These are phyloP conservation scores for Rhabdomys dilectus DNA, from an alignment of 2,113 vertebrate species.

Conservation along the genomic window DNA sequence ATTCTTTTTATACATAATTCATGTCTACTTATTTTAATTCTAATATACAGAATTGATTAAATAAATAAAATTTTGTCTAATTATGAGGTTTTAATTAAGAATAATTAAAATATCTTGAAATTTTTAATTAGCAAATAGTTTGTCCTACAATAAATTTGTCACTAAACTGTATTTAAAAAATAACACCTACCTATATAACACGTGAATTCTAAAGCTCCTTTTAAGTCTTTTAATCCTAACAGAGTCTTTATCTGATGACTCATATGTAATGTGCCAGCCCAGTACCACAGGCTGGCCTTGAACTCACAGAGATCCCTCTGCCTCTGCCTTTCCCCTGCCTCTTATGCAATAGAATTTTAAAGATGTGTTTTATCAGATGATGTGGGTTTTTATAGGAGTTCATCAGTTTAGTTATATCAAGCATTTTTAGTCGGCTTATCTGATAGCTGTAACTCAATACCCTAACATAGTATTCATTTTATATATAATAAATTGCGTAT, in stretches of 20 bases:
- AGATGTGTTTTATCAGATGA: neutral
- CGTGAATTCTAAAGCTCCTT: conserved; percentile 9
- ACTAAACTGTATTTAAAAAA: neutral
- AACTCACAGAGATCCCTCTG: neutral
- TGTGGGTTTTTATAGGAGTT: neutral
- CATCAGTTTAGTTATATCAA: neutral
- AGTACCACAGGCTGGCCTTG: neutral
- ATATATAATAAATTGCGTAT: too few species aligned
- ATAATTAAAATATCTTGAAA: neutral
- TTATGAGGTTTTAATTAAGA: neutral
- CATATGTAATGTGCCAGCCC: neutral
- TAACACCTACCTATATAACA: neutral
- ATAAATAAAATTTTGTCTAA: neutral
- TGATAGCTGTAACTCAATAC: neutral
- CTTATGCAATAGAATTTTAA: neutral
- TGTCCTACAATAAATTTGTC: neutral
- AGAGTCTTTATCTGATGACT: neutral
- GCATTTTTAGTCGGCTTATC: neutral
- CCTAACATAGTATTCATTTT: neutral
- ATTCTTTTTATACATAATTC: conserved; percentile 32
- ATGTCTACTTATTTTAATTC: conserved; percentile 57
- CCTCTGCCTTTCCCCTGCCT: neutral
- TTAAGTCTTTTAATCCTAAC: neutral
- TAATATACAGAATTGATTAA: conserved; percentile 31
- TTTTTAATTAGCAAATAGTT: neutral